These are phyloP conservation scores for Chiloscyllium punctatum DNA, from an alignment of 2,797 vertebrate species.

Conservation along the genomic window DNA sequence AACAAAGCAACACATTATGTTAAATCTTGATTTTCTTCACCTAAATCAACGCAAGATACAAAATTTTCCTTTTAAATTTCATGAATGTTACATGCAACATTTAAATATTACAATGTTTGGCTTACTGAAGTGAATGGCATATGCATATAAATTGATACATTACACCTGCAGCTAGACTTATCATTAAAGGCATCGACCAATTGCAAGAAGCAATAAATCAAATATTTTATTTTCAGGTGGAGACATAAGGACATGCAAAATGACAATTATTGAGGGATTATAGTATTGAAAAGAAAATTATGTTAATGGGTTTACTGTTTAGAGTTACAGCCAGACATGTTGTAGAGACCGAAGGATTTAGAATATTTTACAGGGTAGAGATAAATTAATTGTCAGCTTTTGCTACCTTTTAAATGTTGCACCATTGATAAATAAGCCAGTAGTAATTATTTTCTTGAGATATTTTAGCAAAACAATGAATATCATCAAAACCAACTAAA, in stretches of 20 bases:
- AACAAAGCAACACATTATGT: background rate
- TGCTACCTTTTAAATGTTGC: background rate
- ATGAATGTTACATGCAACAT: background rate
- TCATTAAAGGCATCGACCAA: too few species aligned
- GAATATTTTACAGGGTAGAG: background rate
- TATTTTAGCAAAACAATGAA: background rate
- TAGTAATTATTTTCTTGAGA: background rate
- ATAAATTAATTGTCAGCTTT: background rate
- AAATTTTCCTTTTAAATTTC: background rate
- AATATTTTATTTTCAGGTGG: background rate
- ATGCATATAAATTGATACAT: background rate
- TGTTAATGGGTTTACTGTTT: background rate
- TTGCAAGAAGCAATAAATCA: background rate
- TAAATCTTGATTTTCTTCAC: background rate
- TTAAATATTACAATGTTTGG: background rate
- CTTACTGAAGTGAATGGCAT: background rate
- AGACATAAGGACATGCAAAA: background rate
- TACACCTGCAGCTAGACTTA: background rate
- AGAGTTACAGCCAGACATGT: background rate
- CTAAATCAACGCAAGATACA: background rate
- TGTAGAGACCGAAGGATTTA: background rate
- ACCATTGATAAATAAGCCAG: constrained; percentile 41
- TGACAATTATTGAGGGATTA: background rate
- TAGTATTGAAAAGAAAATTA: background rate
- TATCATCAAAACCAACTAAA: background rate